Evolutionary conservation across 92 coral and sea anemone genomes (phyloP), one percentile per base, ranked within the genome.

Genomic region (Zoanthus sansibaricus): DNA sequence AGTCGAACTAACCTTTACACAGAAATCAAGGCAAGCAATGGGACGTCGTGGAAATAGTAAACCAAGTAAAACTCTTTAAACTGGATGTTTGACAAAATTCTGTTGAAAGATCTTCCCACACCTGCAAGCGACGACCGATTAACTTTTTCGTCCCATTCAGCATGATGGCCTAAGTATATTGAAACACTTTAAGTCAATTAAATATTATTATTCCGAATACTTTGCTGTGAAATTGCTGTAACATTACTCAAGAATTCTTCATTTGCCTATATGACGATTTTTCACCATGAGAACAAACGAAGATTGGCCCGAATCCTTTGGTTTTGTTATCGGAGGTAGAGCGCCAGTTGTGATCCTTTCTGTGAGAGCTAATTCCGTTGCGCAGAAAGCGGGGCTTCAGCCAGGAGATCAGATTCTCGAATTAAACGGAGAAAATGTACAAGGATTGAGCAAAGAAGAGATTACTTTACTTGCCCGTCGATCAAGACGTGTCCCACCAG

Each of bases 401-500:
- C 98, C 99, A 3, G 99, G 99, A 15, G 99, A 97, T 87, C 99
- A 97, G 85, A 92, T 97, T 74, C 91, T 97, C 49, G 99, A 97
- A 86, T 85, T 97, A 37, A 96, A 97, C 76, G 99, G 99, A 11
- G 94, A 93, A 86, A 97, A 95, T 75, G 98, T 97, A 14, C 99
- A 97, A 70, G 95, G 95, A 45, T 82, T 97, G 59, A 93, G 88
- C 66, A 92, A 91, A 89, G 98, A 93, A 31, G 98, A 97, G 79
- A 96, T 94, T 7, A 90, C 84, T 37, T 86, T 91, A 6, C 86
- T 97, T 30, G 97, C 98, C 21, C 93, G 92, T 61, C 92, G 98
- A 64, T 97, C 99, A 37, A 96, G 93, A n/a, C 86, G 97, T 20
- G 98, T 97, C 69, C 99, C 99, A 2, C 99, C 99, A 10, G 98